Base-by-base conservation (phyloP, 2,113 vertebrate species). In the Alces alces region DNA sequence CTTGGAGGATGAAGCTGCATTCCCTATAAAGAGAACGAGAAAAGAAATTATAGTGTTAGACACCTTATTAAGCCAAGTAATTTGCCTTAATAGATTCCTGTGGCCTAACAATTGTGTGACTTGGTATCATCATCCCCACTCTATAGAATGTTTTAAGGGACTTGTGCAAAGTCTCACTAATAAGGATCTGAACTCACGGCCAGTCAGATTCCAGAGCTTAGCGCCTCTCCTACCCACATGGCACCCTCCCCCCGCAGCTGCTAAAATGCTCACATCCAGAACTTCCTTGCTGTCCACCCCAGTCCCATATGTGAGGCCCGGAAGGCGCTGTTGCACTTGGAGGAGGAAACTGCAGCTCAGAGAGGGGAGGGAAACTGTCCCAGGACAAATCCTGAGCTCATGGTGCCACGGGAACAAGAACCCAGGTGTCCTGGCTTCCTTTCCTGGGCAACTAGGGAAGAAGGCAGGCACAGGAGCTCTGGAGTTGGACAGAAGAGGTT, bases 201-300 rank as follows among this genome's bases (percentile, higher is more conserved):
- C 36, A 36, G 28, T 23, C 25, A 50, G 21, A n/a, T n/a, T 52
- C 79, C 36, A n/a, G 86, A 90, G 50, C 28, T 15, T 28, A 28
- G 23, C 30, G 3, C 47, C 43, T 39, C 25, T 88, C 76, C 23
- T 21, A 16, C 15, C 13, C 3, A 17, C 27, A 45, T 1, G 3
- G 1, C 19, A 27, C 9, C 27, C 8, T 45, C n/a, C 17, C 2
- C 11, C 47, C 14, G 60, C 30, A 39, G n/a, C 64, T 17, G 7
- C 50, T 36, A 2, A n/a, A 2, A 47, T 0, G 0, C 30, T 76
- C 58, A 33, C 36, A 27, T 30, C 27, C 27, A 2, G 15, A 30
- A 27, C 36, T 28, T 47, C 58, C 17, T 0, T 57, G 76, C 3
- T 23, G 50, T 7, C 21, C 7, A 1, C 47, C 21, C 2, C 1